Percentiles rank a stretch among this genome's conserved stretches.
Evolutionary conservation across 1,140 invertebrate species (phyloP).

Genomic region (Diabrotica undecimpunctata): DNA sequence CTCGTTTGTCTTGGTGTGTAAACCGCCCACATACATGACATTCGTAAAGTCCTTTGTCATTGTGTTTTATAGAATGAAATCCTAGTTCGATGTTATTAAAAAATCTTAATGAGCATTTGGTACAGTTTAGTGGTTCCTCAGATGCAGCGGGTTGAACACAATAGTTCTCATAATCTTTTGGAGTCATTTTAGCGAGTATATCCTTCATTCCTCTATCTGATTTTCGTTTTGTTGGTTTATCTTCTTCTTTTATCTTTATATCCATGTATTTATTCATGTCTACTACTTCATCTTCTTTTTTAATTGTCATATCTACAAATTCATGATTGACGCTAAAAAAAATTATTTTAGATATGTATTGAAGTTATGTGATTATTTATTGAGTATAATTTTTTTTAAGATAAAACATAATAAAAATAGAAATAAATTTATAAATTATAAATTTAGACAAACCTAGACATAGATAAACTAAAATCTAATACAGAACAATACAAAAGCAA

Average conservation of each 20-base stretch:
- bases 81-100: slow-evolving; percentile 37
- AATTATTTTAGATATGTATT: neutral
- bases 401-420: too few species aligned
- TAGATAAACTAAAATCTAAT: too few species aligned
- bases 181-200: neutral
- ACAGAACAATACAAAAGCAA: too few species aligned
- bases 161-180: neutral
- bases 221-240: neutral
- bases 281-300: neutral
- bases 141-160: slow-evolving; percentile 37
- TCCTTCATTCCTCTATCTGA: neutral
- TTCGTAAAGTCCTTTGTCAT: slow-evolving; percentile 36
- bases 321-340: neutral
- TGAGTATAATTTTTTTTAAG: too few species aligned
- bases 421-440: too few species aligned
- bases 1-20: slow-evolving; percentile 45
- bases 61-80: slow-evolving; percentile 41
- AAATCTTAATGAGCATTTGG: slow-evolving; percentile 37
- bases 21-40: slow-evolving; percentile 47
- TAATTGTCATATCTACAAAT: neutral
- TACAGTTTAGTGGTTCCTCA: slow-evolving; percentile 37
- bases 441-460: too few species aligned
- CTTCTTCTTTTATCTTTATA: too few species aligned
- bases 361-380: too few species aligned
- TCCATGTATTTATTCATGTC: too few species aligned